These are phyloP conservation scores for Cerceris rybyensis DNA, from an alignment of 2,888 invertebrate genomes.

Conservation along the genomic window DNA sequence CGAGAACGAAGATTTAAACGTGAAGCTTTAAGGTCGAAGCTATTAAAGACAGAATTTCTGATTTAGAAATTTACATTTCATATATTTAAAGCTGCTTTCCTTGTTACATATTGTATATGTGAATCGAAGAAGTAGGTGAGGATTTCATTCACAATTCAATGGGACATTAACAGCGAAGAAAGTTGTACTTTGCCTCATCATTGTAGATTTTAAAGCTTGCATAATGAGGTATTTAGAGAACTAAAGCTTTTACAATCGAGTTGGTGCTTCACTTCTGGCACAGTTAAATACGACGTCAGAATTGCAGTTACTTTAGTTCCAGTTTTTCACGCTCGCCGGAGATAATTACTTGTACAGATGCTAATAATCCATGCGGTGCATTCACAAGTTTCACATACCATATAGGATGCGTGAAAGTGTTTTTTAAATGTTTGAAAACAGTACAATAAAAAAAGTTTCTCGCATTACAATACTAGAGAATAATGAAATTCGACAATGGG, in stretches of 20 bases:
- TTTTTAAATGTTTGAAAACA: background rate
- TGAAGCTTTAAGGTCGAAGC: too few species aligned
- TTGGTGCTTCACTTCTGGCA: slow-evolving; percentile 19
- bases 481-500: too few species aligned
- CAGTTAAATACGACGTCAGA: slow-evolving; percentile 31
- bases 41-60: too few species aligned
- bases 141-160: too few species aligned
- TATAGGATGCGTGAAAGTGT: background rate
- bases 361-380: slow-evolving; percentile 27
- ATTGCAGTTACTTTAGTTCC: slow-evolving; percentile 24
- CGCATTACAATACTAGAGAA: too few species aligned
- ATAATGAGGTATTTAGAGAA: slow-evolving; percentile 19
- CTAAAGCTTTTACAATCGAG: slow-evolving; percentile 9
- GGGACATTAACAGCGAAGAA: too few species aligned
- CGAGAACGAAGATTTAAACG: too few species aligned
- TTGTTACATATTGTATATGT: too few species aligned
- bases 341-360: slow-evolving; percentile 36
- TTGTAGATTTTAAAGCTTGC: slow-evolving; percentile 20
- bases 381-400: background rate
- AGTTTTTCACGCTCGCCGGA: slow-evolving; percentile 12
- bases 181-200: background rate
- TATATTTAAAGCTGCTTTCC: too few species aligned
- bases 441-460: background rate
- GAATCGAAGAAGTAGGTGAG: too few species aligned
- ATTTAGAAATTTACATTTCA: too few species aligned